A percentile compares a stretch with the other conserved stretches of the same genome.
These are phyloP conservation scores for Myocastor coypus DNA, from an alignment of 2,113 vertebrate species.

Conservation along the genomic window DNA sequence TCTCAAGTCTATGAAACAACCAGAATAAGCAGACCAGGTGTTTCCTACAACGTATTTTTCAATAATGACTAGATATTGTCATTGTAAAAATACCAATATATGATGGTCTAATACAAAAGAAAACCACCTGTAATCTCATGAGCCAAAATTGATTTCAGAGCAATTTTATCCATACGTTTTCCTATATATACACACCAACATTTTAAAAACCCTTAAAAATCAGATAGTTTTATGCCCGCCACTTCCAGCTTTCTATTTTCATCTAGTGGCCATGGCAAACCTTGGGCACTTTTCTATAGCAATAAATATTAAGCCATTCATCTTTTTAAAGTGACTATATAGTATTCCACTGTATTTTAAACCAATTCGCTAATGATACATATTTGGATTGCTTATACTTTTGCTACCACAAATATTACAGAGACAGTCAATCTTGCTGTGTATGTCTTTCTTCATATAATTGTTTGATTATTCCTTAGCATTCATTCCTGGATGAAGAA, in stretches of 20 bases:
- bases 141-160: constrained; percentile 15
- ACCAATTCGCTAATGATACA: not conserved
- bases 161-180: not conserved
- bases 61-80: constrained; percentile 37
- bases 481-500: constrained; percentile 43
- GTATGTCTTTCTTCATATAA: constrained; percentile 12
- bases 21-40: constrained; percentile 7
- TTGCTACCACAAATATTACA: not conserved
- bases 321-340: constrained; percentile 50
- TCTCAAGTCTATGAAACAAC: constrained; percentile 27
- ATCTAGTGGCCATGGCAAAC: not conserved
- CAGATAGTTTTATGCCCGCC: not conserved
- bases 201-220: constrained; percentile 31
- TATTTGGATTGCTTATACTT: not conserved
- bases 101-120: constrained; percentile 52
- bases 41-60: constrained; percentile 39
- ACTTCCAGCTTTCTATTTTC: not conserved
- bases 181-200: not conserved
- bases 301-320: constrained; percentile 13
- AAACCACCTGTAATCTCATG: constrained; percentile 6
- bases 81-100: constrained; percentile 42
- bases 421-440: not conserved
- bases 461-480: constrained; percentile 49
- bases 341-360: constrained; percentile 16
- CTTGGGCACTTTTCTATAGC: constrained; percentile 2